Percentiles rank a stretch among this genome's conserved stretches.
Evolutionary conservation across 2,888 invertebrate species (phyloP).

Genomic region (Herminia tarsipennalis): DNA sequence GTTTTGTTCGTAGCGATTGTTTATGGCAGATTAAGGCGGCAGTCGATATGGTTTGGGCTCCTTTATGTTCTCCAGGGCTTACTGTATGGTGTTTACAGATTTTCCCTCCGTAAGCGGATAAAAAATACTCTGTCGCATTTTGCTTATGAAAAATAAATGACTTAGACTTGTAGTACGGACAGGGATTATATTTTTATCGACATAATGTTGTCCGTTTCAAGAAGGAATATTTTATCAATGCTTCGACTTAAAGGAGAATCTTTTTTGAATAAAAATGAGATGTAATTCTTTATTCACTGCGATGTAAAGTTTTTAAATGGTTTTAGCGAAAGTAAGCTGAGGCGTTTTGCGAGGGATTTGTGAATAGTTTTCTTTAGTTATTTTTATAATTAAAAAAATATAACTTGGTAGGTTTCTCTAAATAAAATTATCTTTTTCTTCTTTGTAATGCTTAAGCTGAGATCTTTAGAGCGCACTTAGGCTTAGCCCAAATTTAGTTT

Average conservation of each 20-base stretch:
- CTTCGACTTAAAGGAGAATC: background rate
- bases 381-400: too few relatives aligned
- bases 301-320: conserved; percentile 21
- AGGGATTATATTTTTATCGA: conserved; percentile 54
- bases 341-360: conserved; percentile 6
- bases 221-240: conserved; percentile 20
- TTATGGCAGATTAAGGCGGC: conserved; percentile 70
- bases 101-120: conserved; percentile 60
- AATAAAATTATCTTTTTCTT: too few relatives aligned
- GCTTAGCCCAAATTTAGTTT: too few relatives aligned
- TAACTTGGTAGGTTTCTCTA: too few relatives aligned
- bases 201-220: conserved; percentile 39
- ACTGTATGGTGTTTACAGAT: conserved; percentile 61
- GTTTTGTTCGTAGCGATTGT: conserved; percentile 70
- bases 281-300: conserved; percentile 21
- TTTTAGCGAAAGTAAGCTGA: background rate
- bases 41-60: conserved; percentile 60
- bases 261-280: conserved; percentile 9
- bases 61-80: conserved; percentile 56
- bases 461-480: too few relatives aligned
- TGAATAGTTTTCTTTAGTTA: conserved; percentile 12
- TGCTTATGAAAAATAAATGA: conserved; percentile 59
- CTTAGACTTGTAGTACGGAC: conserved; percentile 43
- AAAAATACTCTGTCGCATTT: conserved; percentile 62
- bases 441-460: too few relatives aligned